A percentile compares a stretch with the other conserved stretches of the same genome.
phyloP scores from a whole-genome alignment of 2,888 invertebrate species.

The Pyralis farinalis region DNA sequence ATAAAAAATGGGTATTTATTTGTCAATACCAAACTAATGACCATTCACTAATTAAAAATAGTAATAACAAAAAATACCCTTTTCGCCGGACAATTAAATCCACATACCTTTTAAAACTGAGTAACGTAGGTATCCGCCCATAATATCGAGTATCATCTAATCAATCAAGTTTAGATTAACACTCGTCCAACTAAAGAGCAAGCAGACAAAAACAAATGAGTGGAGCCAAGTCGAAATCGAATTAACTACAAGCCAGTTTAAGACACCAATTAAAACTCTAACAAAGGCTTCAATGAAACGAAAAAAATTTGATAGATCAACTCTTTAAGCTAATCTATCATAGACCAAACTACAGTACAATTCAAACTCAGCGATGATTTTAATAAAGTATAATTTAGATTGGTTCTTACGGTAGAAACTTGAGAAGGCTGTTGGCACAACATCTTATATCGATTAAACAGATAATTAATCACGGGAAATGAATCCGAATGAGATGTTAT shows the following conservation, averaged over 20 bases:
- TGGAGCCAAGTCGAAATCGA: constrained; percentile 59
- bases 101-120: constrained; percentile 35
- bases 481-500: constrained; percentile 81
- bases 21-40: constrained; percentile 2
- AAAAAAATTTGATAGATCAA: constrained; percentile 78
- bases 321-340: constrained; percentile 75
- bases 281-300: constrained; percentile 77
- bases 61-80: constrained; percentile 7
- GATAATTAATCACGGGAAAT: constrained; percentile 81
- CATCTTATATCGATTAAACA: constrained; percentile 81
- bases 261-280: constrained; percentile 77
- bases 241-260: constrained; percentile 74
- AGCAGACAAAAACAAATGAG: constrained; percentile 72
- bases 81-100: constrained; percentile 31
- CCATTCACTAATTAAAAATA: constrained; percentile 6
- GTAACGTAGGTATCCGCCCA: constrained; percentile 48
- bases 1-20: too few species aligned
- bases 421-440: constrained; percentile 78
- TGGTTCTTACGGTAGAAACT: constrained; percentile 31
- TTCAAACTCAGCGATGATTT: constrained; percentile 19
- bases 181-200: constrained; percentile 41
- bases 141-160: constrained; percentile 56
- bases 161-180: constrained; percentile 77
- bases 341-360: constrained; percentile 26
- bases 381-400: constrained; percentile 27